Base-by-base conservation (phyloP, 2,797 vertebrate species). In the Pogonophryne albipinna region DNA sequence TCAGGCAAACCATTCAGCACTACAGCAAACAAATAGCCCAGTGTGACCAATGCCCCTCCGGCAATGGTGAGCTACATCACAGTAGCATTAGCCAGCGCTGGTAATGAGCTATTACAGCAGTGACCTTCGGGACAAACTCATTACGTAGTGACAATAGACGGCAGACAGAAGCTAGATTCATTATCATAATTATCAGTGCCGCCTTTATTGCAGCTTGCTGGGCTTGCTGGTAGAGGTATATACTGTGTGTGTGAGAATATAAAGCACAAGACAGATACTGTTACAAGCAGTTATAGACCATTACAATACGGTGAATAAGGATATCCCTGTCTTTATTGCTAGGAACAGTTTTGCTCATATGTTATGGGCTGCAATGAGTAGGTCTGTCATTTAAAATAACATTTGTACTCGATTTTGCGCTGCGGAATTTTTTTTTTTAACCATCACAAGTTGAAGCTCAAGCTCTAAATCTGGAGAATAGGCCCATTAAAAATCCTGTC, bases 91-190 rank as follows among this genome's bases (percentile, higher is more conserved):
- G 83, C 86, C 83, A 52, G 41, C 23, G n/a, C 51, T 82, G 76
- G 81, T 91, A 90, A 93, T 90, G 90, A 91, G 90, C 89, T 83
- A 89, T 91, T 91, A 91, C 81, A 80, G 80, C 79, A 34, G 41
- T 82, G 91, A 91, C 91, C 91, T 90, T 83, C 27, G 62, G 89
- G 87, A 91, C 87, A 91, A 91, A 89, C 86, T 89, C 90, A 91
- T 91, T 91, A 91, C 78, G 84, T 78, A 84, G 85, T 87, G 90
- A 92, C 84, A 90, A 91, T 90, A 83, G 85, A 87, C n/a, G 7
- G 71, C 78, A 69, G 78, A 89, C 87, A 88, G 68, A 82, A 85
- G 71, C 79, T 71, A 59, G 84, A 85, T 85, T 88, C 85, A 91
- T 92, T 91, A 90, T 84, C 85, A 92, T 88, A 92, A 92, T 93